These are phyloP conservation scores for Sebastes steindachneri DNA, from an alignment of 2,797 vertebrate species.

Conservation along the genomic window DNA sequence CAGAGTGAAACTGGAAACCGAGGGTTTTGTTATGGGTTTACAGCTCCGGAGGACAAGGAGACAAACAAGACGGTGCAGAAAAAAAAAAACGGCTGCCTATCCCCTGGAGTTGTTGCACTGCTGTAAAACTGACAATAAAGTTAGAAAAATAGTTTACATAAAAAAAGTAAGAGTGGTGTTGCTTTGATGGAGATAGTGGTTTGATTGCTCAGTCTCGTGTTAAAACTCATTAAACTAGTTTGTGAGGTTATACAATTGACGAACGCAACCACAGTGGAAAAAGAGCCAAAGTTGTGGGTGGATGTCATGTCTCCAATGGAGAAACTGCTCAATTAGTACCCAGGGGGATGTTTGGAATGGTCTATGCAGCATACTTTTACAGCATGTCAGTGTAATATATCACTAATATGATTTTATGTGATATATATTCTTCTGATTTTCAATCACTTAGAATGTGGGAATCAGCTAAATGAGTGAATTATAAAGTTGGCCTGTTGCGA, in stretches of 20 bases:
- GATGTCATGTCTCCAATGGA: constrained; percentile 31
- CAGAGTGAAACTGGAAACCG: constrained; percentile 76
- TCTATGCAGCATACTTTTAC: background rate
- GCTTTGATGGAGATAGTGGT: constrained; percentile 10
- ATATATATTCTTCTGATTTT: background rate
- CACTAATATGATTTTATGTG: background rate
- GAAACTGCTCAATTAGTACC: background rate
- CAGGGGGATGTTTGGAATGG: constrained; percentile 4
- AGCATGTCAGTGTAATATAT: background rate
- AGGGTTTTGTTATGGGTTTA: constrained; percentile 76
- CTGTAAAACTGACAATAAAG: constrained; percentile 42
- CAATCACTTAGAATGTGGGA: background rate
- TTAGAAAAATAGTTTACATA: constrained; percentile 20
- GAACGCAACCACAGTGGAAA: constrained; percentile 19
- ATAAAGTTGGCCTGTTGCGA: background rate
- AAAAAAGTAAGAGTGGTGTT: background rate
- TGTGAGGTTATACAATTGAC: constrained; percentile 11
- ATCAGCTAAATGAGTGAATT: background rate
- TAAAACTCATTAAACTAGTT: constrained; percentile 26
- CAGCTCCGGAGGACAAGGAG: constrained; percentile 64
- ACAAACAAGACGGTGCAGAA: constrained; percentile 62
- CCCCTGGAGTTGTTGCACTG: constrained; percentile 9
- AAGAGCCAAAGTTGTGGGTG: constrained; percentile 28
- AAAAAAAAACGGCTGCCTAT: background rate
- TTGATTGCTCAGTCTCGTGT: constrained; percentile 7